These are phyloP conservation scores for Macropodus opercularis DNA, from an alignment of 2,797 vertebrate species.

Conservation along the genomic window DNA sequence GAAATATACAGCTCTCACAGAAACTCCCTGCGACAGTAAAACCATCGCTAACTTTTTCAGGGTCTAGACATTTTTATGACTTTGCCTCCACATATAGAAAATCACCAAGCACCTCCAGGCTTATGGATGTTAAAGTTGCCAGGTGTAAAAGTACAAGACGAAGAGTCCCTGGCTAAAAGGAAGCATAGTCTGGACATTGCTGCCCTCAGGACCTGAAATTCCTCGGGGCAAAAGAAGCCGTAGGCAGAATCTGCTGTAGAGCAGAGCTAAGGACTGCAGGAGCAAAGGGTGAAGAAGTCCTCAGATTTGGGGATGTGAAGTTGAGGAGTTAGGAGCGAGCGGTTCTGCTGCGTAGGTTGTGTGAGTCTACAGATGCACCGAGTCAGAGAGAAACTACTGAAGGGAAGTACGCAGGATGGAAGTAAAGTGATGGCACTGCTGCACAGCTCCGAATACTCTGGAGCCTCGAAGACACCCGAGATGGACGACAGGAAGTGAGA, in stretches of 20 bases:
- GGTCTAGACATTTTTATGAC: too few species aligned
- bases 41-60: too few species aligned
- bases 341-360: constrained; percentile 1
- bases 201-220: too few species aligned
- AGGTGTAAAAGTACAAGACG: neutral
- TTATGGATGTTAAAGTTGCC: neutral
- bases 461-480: neutral
- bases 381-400: constrained; percentile 10
- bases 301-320: constrained; percentile 5
- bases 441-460: neutral
- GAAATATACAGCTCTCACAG: neutral
- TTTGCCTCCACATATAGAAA: too few species aligned
- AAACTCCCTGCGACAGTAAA: too few species aligned
- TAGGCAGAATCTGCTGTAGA: neutral
- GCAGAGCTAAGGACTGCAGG: constrained; percentile 18
- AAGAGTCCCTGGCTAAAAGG: neutral
- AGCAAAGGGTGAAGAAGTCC: constrained; percentile 20
- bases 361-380: constrained; percentile 1
- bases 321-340: neutral
- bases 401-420: constrained; percentile 10
- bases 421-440: neutral
- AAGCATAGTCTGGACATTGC: neutral
- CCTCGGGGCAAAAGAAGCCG: neutral
- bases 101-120: too few species aligned
- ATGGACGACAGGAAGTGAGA: neutral